These are phyloP conservation scores for Mantis religiosa DNA, from an alignment of 2,888 invertebrate genomes.

Conservation along the genomic window DNA sequence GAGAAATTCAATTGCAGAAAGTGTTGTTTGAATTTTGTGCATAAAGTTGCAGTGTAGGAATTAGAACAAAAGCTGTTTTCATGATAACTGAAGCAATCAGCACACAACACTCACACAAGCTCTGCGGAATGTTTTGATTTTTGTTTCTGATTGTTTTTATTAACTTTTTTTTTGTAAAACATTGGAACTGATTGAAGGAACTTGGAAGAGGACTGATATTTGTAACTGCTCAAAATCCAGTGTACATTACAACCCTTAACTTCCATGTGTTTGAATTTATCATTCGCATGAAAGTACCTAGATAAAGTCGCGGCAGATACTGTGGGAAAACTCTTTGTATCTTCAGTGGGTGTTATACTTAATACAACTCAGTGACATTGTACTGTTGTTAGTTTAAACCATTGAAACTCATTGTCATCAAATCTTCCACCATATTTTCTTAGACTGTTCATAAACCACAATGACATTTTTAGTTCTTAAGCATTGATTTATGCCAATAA, in stretches of 20 bases:
- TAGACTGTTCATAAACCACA: neutral
- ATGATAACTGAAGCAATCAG: neutral
- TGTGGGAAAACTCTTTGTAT: slow-evolving; percentile 16
- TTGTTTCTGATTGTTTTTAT: neutral
- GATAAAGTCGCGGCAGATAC: slow-evolving; percentile 26
- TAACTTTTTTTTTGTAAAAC: neutral
- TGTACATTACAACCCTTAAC: slow-evolving; percentile 17
- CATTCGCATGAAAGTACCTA: slow-evolving; percentile 16
- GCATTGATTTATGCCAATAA: neutral
- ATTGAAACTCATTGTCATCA: neutral
- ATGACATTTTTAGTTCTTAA: neutral
- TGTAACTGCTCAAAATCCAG: slow-evolving; percentile 27
- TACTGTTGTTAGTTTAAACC: neutral
- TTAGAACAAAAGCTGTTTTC: slow-evolving; percentile 1
- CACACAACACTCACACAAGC: slow-evolving; percentile 13
- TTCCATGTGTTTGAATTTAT: slow-evolving; percentile 22
- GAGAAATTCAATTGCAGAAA: slow-evolving; percentile 2
- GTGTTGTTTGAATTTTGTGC: slow-evolving; percentile 2
- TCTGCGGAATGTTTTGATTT: slow-evolving; percentile 3
- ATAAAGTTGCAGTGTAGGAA: slow-evolving; percentile 8
- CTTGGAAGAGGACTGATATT: slow-evolving; percentile 18
- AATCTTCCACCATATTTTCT: slow-evolving; percentile 13
- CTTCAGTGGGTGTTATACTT: slow-evolving; percentile 4
- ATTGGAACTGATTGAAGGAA: neutral
- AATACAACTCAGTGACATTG: slow-evolving; percentile 2